phyloP scores from a whole-genome alignment of 37 sponge, comb jelly and placozoan species.

The Ianthella basta region DNA sequence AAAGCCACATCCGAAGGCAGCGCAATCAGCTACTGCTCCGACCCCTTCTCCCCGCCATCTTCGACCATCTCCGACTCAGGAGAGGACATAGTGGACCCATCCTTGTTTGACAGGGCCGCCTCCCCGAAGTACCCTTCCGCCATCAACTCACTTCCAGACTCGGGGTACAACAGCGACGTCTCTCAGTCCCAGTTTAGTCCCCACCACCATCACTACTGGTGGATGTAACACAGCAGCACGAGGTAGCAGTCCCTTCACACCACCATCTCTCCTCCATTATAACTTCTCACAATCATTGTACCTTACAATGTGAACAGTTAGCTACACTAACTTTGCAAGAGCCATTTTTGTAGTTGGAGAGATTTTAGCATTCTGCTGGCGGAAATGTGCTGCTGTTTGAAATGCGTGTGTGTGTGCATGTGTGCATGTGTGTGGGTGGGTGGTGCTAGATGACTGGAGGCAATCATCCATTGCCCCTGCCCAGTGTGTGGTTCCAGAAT shows the following conservation, averaged over 20 bases:
- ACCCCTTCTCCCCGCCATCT: constrained; percentile 6
- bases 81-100: constrained; percentile 1
- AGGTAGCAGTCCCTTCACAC: too few relatives aligned
- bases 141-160: background rate
- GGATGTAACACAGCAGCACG: background rate
- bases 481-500: too few relatives aligned
- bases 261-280: background rate
- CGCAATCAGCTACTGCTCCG: background rate
- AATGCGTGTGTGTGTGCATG: too few relatives aligned
- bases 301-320: too few relatives aligned
- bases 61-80: constrained; percentile 33
- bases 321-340: too few relatives aligned
- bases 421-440: too few relatives aligned
- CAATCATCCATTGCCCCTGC: too few relatives aligned
- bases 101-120: background rate
- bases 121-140: background rate
- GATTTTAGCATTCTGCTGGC: too few relatives aligned
- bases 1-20: background rate
- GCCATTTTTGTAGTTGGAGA: too few relatives aligned
- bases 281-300: background rate
- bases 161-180: constrained; percentile 17
- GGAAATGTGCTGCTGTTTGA: too few relatives aligned
- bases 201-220: background rate
- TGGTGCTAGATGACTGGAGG: too few relatives aligned
- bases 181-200: constrained; percentile 20